These are phyloP conservation scores for Sphinx pinastri DNA, from an alignment of 2,888 invertebrate genomes.

Conservation along the genomic window DNA sequence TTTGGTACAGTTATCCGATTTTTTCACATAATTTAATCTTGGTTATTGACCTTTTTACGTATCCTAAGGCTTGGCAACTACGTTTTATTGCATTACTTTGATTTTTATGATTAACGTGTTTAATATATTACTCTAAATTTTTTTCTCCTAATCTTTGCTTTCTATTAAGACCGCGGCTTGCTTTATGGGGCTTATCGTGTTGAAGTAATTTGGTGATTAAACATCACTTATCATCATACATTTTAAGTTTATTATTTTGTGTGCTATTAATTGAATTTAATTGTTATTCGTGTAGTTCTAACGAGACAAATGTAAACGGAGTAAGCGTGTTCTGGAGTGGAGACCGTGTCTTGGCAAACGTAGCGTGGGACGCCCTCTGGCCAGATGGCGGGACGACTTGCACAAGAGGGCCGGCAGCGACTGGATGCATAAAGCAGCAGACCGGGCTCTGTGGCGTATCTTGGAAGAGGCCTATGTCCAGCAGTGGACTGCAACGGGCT, in stretches of 20 bases:
- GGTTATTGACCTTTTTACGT: constrained; percentile 13
- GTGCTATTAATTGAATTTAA: not conserved
- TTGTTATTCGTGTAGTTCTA: not conserved
- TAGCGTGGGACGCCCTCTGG: too few species aligned
- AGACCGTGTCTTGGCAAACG: too few species aligned
- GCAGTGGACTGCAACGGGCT: too few species aligned
- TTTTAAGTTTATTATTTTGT: not conserved
- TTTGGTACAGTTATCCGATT: constrained; percentile 5
- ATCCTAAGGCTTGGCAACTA: constrained; percentile 3
- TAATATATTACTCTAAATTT: not conserved
- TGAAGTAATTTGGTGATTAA: not conserved
- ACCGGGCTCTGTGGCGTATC: too few species aligned
- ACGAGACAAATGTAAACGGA: too few species aligned
- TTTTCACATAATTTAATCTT: constrained; percentile 1
- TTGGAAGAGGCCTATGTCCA: too few species aligned
- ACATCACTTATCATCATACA: not conserved
- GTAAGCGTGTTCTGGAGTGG: too few species aligned
- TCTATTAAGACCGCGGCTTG: not conserved
- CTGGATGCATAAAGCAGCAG: too few species aligned
- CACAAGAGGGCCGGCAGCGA: too few species aligned
- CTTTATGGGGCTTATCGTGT: not conserved
- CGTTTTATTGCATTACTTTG: constrained; percentile 10
- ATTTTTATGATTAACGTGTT: constrained; percentile 5
- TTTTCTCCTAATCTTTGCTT: not conserved
- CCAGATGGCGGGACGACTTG: too few species aligned